Conservation (phyloP, 2,888 invertebrate species). For the Ctena decussata region DNA sequence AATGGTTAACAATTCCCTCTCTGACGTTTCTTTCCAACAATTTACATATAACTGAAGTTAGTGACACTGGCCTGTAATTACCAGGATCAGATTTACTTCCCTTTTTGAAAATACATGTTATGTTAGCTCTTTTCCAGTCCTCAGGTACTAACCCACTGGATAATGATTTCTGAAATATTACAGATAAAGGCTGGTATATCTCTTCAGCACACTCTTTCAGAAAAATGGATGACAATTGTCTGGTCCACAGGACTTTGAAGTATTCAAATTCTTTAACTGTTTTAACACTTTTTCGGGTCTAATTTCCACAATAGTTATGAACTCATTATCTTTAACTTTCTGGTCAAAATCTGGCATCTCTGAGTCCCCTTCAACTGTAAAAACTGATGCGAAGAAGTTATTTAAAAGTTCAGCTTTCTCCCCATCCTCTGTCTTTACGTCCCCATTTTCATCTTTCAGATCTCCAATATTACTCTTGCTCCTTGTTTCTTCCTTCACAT, state of each 20-base stretch:
- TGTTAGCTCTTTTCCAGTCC: constrained; percentile 31
- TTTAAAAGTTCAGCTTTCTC: constrained; percentile 33
- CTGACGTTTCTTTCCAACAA: constrained; percentile 24
- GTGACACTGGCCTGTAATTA: constrained; percentile 34
- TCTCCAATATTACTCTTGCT: constrained; percentile 13
- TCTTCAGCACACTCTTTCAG: constrained; percentile 4
- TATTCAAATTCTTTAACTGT: constrained; percentile 20
- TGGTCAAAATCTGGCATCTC: constrained; percentile 19
- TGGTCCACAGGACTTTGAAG: constrained; percentile 13
- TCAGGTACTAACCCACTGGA: constrained; percentile 15
- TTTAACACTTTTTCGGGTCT: constrained; percentile 20
- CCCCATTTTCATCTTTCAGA: constrained; percentile 3
- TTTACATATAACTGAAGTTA: constrained; percentile 38
- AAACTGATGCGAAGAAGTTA: constrained; percentile 34
- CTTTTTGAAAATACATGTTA: constrained; percentile 22
- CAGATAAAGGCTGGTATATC: not conserved
- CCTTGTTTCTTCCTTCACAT: constrained; percentile 29
- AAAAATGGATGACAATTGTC: constrained; percentile 19
- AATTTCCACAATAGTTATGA: not conserved
- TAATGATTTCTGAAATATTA: constrained; percentile 23
- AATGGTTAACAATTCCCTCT: constrained; percentile 1
- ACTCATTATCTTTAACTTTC: constrained; percentile 2
- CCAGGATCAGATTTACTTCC: constrained; percentile 7
- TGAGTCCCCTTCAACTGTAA: not conserved
- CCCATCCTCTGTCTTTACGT: constrained; percentile 13